phyloP scores from a whole-genome alignment of 2,797 vertebrate genomes.

The Schizothorax lantsangensis region DNA sequence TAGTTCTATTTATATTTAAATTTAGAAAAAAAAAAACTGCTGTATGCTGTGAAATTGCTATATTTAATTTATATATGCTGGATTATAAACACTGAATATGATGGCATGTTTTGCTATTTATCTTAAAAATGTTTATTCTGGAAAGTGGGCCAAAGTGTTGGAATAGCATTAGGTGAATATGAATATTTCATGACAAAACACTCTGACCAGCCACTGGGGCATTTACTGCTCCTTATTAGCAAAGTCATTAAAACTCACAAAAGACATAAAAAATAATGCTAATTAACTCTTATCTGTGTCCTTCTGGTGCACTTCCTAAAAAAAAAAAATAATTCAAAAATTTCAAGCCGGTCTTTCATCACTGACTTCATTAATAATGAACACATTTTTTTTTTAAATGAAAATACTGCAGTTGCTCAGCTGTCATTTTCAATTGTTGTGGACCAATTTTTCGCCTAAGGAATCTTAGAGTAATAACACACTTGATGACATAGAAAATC shows the following conservation, averaged over 20 bases:
- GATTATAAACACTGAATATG: background rate
- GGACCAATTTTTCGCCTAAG: background rate
- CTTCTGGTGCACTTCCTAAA: constrained; percentile 17
- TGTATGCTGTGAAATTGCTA: background rate
- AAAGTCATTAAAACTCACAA: constrained; percentile 40
- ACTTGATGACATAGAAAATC: background rate
- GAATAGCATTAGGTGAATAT: constrained; percentile 36
- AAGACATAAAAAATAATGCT: constrained; percentile 45
- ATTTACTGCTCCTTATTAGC: constrained; percentile 30
- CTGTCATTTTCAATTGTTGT: constrained; percentile 17
- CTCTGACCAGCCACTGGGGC: constrained; percentile 19
- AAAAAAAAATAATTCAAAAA: background rate
- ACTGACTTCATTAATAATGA: constrained; percentile 46
- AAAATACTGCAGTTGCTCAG: constrained; percentile 33
- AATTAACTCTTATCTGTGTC: constrained; percentile 51
- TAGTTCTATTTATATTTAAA: background rate
- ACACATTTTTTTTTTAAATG: constrained; percentile 4
- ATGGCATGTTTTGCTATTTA: constrained; percentile 7
- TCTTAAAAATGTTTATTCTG: background rate
- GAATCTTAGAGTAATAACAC: background rate
- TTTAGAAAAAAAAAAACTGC: background rate
- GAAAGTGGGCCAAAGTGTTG: constrained; percentile 9
- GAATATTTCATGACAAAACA: constrained; percentile 36
- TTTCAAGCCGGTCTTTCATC: constrained; percentile 40
- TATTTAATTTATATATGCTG: background rate